Evolutionary conservation across 1,140 invertebrate genomes (phyloP).

Genomic region (Venustaconcha ellipsiformis): DNA sequence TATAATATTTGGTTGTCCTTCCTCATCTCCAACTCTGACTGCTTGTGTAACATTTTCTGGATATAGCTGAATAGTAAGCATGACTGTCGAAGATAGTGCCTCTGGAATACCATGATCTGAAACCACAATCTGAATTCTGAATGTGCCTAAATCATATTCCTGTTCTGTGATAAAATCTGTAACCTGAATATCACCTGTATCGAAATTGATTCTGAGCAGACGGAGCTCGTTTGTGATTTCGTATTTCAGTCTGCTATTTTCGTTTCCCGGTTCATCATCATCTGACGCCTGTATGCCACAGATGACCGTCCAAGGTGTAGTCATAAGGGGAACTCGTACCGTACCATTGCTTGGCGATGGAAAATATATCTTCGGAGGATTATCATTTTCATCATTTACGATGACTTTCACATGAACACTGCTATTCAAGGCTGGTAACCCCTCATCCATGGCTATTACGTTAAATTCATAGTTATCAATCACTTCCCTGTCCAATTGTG

Average conservation of each 20-base stretch:
- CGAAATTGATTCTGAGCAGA: conserved; percentile 26
- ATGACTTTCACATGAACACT: conserved; percentile 84
- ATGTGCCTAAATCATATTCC: conserved; percentile 3
- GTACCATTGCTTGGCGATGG: conserved; percentile 22
- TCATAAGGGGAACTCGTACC: background rate
- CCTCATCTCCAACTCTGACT: conserved; percentile 6
- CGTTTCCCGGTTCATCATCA: conserved; percentile 22
- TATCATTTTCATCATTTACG: conserved; percentile 70
- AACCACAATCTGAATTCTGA: conserved; percentile 12
- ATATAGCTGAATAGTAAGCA: conserved; percentile 12
- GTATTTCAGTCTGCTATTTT: conserved; percentile 19
- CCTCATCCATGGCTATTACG: conserved; percentile 70
- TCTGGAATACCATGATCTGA: conserved; percentile 25
- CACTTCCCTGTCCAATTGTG: conserved; percentile 81
- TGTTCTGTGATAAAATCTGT: conserved; percentile 18
- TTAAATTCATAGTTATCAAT: conserved; percentile 80
- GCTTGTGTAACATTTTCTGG: conserved; percentile 11
- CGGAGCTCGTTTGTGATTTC: conserved; percentile 16
- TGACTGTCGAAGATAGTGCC: background rate
- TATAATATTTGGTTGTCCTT: conserved; percentile 23
- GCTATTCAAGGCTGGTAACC: conserved; percentile 45
- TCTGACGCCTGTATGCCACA: conserved; percentile 7
- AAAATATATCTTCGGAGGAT: conserved; percentile 19
- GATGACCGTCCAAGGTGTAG: conserved; percentile 14
- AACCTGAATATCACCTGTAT: conserved; percentile 29